Conservation (phyloP, 2,888 invertebrate genomes). For the Clunio marinus region DNA sequence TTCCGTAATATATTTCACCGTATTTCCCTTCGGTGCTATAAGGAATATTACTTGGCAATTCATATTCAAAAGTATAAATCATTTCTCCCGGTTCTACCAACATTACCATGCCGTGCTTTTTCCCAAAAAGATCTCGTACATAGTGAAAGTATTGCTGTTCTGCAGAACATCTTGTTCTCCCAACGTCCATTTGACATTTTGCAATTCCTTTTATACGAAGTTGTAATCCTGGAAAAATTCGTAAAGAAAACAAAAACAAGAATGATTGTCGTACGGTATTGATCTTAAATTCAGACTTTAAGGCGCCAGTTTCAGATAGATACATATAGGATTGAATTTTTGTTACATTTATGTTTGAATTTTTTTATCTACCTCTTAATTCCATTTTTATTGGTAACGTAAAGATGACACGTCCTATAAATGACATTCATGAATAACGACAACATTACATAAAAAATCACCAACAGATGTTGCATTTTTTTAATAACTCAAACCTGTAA, state of each 20-base stretch:
- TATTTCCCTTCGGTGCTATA: slow-evolving; percentile 19
- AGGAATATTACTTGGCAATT: neutral
- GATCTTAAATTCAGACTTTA: slow-evolving; percentile 3
- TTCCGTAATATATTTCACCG: slow-evolving; percentile 13
- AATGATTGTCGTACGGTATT: neutral
- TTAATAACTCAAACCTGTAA: neutral
- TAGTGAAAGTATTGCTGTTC: slow-evolving; percentile 17
- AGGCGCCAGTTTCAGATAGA: neutral
- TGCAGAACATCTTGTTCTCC: neutral
- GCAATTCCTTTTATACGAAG: slow-evolving; percentile 11
- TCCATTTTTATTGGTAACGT: neutral
- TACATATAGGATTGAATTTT: neutral
- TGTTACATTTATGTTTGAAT: neutral
- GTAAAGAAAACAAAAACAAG: neutral
- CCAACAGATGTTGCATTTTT: no score
- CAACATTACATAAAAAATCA: no score
- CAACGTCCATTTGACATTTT: neutral
- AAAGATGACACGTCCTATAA: slow-evolving; percentile 8
- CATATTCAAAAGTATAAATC: slow-evolving; percentile 10
- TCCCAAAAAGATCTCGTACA: slow-evolving; percentile 6
- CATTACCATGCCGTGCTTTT: slow-evolving; percentile 7
- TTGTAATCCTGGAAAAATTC: neutral
- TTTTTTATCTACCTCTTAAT: neutral
- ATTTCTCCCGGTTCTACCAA: neutral
- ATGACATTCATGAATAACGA: neutral